Percentiles rank a stretch among this genome's conserved stretches.
Conservation (phyloP, 1,140 invertebrate species). For the Thaumetopoea pityocampa region DNA sequence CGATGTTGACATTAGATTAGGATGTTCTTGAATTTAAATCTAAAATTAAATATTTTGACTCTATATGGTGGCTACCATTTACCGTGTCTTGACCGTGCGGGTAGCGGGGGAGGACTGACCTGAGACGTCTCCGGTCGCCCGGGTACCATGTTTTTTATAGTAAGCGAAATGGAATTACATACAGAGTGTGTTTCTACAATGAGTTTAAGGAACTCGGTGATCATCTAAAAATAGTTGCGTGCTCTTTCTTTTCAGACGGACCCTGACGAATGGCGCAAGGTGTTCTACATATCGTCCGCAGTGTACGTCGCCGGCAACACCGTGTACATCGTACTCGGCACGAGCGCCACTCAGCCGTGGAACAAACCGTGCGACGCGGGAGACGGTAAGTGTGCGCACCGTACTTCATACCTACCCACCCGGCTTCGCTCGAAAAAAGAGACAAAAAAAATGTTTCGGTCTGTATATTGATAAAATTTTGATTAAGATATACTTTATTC, state of each 20-base stretch:
- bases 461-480: no score
- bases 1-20: background rate
- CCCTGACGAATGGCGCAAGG: constrained; percentile 79
- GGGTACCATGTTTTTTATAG: no score
- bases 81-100: no score
- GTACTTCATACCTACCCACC: background rate
- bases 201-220: no score
- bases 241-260: constrained; percentile 45
- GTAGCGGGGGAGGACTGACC: no score
- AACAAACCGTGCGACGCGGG: constrained; percentile 46
- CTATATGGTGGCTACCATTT: no score
- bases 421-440: background rate
- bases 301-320: constrained; percentile 79
- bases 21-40: no score
- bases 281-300: constrained; percentile 82
- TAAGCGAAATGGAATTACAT: no score
- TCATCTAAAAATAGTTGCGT: background rate
- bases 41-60: no score
- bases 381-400: background rate
- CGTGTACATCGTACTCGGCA: constrained; percentile 79
- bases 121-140: no score
- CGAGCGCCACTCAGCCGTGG: constrained; percentile 77
- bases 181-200: no score
- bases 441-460: background rate
- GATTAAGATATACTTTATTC: no score